Conservation (phyloP, 2,797 vertebrate genomes). For the Philypnodon macrostomus region DNA sequence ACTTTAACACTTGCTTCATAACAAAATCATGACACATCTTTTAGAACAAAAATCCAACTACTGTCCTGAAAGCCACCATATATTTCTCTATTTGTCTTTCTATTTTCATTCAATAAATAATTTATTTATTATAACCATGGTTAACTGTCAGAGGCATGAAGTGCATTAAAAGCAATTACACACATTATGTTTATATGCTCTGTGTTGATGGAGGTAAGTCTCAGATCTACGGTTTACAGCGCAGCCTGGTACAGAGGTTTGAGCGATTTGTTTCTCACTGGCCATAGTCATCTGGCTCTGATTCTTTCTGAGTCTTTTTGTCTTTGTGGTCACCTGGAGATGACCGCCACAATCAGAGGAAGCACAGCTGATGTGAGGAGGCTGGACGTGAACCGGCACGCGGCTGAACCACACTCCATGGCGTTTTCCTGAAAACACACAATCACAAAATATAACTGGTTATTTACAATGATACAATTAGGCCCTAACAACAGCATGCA, state of each 20-base stretch:
- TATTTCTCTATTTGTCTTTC: slow-evolving; percentile 23
- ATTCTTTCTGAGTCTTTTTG: slow-evolving; percentile 42
- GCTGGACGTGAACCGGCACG: slow-evolving; percentile 73
- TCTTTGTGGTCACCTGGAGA: slow-evolving; percentile 89
- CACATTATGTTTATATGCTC: slow-evolving; percentile 59
- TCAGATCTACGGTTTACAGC: slow-evolving; percentile 44
- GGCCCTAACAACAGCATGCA: not conserved
- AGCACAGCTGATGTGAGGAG: slow-evolving; percentile 71
- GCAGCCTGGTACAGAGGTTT: slow-evolving; percentile 44
- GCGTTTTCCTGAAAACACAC: slow-evolving; percentile 88
- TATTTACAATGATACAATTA: too few relatives aligned
- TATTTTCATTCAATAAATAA: slow-evolving; percentile 36
- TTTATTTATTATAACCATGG: slow-evolving; percentile 31
- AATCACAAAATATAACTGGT: not conserved
- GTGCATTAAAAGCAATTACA: slow-evolving; percentile 75
- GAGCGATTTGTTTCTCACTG: slow-evolving; percentile 70
- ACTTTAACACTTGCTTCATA: slow-evolving; percentile 23
- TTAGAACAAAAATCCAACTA: slow-evolving; percentile 22
- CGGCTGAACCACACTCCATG: slow-evolving; percentile 90
- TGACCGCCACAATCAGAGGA: slow-evolving; percentile 74
- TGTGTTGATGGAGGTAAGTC: slow-evolving; percentile 34
- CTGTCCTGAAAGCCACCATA: slow-evolving; percentile 16
- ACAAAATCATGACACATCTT: slow-evolving; percentile 27
- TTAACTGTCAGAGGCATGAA: slow-evolving; percentile 25
- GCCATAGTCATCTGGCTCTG: slow-evolving; percentile 75